Base-by-base conservation (phyloP, 1,140 invertebrate genomes). In the Drosophila persimilis region DNA sequence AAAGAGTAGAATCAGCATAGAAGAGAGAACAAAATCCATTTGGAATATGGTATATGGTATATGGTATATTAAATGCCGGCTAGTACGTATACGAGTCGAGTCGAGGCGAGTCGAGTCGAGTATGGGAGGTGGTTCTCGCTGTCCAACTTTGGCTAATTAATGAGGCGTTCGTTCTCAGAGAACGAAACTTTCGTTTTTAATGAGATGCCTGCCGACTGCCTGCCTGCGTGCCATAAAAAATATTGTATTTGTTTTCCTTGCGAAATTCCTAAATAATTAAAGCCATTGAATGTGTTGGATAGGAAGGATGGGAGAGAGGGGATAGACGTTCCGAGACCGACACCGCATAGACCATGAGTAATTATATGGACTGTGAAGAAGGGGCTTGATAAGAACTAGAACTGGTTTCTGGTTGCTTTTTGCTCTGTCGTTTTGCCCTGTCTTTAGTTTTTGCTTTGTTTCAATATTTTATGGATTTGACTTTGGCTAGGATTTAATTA, bases 131-230 rank as follows among this genome's bases (percentile, higher is more conserved):
- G 57, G 67, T 73, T 70, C 48, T 74, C 50, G 63, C 67, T 70
- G 73, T 70, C 57, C 70, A 70, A 44, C 47, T 51, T 66, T 80
- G 77, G 61, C 59, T 78, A 85, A 88, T 86, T 85, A 85, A 85
- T 85, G 65, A 85, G 77, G 43, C 60, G 47, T 50, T 60, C 17
- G 66, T 67, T 66, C 55, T 52, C 44, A 47, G 66, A 69, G 57
- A 70, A 69, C 45, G 77, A 81, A 77, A 85, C 81, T 85, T 85
- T 85, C 81, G 72, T 86, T 85, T 85, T 85, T 85, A 85, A 86
- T 86, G 81, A 86, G 83, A 69, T 77, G 58, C 31, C 31, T 9
- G 2, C 31, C 9, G 31, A 8, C 7, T 7, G 6, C 26, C 26
- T 29, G 26, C 74, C 70, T 54, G 61, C 55, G 45, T 46, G 60